Percentiles rank a stretch among this genome's conserved stretches.
phyloP scores from a whole-genome alignment of 2,888 invertebrate genomes.

The Petrophora chlorosata region DNA sequence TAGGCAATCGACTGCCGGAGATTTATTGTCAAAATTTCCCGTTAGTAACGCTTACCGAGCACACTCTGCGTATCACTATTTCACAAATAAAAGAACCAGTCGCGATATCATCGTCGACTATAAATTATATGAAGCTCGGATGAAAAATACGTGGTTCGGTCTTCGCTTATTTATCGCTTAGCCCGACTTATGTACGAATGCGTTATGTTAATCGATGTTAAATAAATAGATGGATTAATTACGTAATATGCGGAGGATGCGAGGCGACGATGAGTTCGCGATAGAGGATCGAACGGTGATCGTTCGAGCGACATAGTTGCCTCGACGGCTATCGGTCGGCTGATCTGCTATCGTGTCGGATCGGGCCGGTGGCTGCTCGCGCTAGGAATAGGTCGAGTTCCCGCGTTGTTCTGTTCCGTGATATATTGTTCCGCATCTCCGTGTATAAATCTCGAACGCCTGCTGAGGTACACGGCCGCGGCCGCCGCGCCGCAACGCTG shows the following conservation, averaged over 20 bases:
- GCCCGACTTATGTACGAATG: conserved; percentile 71
- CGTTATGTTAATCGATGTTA: conserved; percentile 62
- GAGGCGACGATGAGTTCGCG: conserved; percentile 24
- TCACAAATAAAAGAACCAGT: conserved; percentile 83
- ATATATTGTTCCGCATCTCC: conserved; percentile 82
- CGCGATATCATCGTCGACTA: conserved; percentile 81
- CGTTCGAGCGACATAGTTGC: conserved; percentile 55
- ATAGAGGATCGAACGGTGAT: conserved; percentile 44
- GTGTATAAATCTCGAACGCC: conserved; percentile 83
- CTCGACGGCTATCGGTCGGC: conserved; percentile 61
- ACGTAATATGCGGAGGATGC: conserved; percentile 38
- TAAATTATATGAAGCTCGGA: conserved; percentile 79
- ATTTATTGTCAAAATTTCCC: conserved; percentile 83
- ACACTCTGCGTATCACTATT: conserved; percentile 83
- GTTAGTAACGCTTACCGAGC: conserved; percentile 82
- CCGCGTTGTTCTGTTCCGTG: conserved; percentile 78
- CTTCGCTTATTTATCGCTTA: conserved; percentile 77
- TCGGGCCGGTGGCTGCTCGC: conserved; percentile 77
- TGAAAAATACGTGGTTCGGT: conserved; percentile 80
- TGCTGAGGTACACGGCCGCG: conserved; percentile 83
- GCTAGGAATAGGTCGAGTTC: conserved; percentile 82
- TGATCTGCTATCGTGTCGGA: conserved; percentile 76
- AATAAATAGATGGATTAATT: conserved; percentile 62
- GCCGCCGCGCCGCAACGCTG: conserved; percentile 67
- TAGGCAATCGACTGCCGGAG: conserved; percentile 81